Evolutionary conservation across 2,888 invertebrate species (phyloP).

Genomic region (Nymphalis polychloros): DNA sequence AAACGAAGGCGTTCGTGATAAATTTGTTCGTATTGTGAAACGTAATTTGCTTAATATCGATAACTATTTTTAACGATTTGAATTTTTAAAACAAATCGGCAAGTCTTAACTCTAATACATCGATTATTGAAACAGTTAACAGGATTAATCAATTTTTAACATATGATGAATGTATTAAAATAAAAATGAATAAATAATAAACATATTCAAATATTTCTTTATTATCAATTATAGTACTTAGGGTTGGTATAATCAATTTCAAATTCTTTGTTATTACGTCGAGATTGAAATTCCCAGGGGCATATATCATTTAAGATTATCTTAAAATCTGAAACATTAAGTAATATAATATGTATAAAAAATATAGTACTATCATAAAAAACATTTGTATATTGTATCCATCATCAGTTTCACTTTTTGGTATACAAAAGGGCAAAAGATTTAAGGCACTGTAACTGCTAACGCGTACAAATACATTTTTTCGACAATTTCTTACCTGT

Average conservation of each 20-base stretch:
- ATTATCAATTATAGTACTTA: constrained; percentile 44
- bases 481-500: constrained; percentile 42
- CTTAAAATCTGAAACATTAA: constrained; percentile 45
- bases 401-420: too few species aligned
- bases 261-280: constrained; percentile 35
- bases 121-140: too few species aligned
- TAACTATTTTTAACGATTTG: too few species aligned
- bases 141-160: too few species aligned
- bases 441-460: too few species aligned
- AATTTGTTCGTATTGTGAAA: neutral
- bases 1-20: neutral
- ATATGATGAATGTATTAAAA: too few species aligned
- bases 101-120: too few species aligned
- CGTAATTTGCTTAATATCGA: neutral
- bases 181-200: neutral
- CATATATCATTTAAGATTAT: constrained; percentile 48
- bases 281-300: constrained; percentile 50
- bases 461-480: neutral
- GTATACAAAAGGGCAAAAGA: too few species aligned
- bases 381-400: too few species aligned
- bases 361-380: too few species aligned
- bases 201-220: neutral
- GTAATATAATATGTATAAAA: too few species aligned
- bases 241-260: constrained; percentile 41
- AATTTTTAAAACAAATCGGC: too few species aligned